Evolutionary conservation across 2,888 invertebrate genomes (phyloP).

Genomic region (Lepidocyrtinus sp.): DNA sequence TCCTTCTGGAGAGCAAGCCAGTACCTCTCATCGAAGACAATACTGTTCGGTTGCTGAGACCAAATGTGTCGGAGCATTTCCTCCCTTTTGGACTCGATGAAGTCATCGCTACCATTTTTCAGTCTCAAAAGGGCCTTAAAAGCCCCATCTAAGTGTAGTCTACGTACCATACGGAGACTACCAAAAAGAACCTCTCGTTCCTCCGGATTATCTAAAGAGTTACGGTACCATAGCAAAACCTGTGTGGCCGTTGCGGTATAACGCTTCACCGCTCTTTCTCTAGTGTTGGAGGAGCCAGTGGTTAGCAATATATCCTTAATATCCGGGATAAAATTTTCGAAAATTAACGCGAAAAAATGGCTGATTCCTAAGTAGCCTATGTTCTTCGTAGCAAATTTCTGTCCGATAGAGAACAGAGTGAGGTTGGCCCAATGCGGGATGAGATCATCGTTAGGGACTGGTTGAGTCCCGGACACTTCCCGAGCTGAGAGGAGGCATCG

Average conservation of each 20-base stretch:
- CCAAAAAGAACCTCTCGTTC: conserved; percentile 12
- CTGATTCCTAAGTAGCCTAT: conserved; percentile 44
- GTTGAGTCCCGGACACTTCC: conserved; percentile 36
- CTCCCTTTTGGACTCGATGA: conserved; percentile 19
- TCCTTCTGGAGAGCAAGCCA: conserved; percentile 41
- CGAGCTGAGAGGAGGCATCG: conserved; percentile 33
- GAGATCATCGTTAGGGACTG: conserved; percentile 26
- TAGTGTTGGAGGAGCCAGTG: conserved; percentile 37
- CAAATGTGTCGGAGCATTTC: conserved; percentile 36
- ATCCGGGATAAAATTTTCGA: conserved; percentile 49
- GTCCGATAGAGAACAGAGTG: conserved; percentile 24
- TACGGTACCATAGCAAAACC: conserved; percentile 40
- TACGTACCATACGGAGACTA: conserved; percentile 25
- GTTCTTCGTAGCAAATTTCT: conserved; percentile 37
- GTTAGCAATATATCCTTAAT: conserved; percentile 45
- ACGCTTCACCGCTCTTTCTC: conserved; percentile 39
- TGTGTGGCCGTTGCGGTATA: conserved; percentile 49
- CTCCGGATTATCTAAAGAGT: conserved; percentile 1
- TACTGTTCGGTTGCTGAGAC: conserved; percentile 24
- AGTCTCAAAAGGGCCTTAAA: conserved; percentile 23
- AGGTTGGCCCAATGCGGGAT: conserved; percentile 32
- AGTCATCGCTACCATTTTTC: neutral
- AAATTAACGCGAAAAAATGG: conserved; percentile 48
- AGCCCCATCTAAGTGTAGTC: conserved; percentile 45
- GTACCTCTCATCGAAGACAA: conserved; percentile 40